Percentiles rank a stretch among this genome's conserved stretches.
These are phyloP conservation scores for Neolamprologus toae DNA, from an alignment of 2,113 vertebrate species.

Conservation along the genomic window DNA sequence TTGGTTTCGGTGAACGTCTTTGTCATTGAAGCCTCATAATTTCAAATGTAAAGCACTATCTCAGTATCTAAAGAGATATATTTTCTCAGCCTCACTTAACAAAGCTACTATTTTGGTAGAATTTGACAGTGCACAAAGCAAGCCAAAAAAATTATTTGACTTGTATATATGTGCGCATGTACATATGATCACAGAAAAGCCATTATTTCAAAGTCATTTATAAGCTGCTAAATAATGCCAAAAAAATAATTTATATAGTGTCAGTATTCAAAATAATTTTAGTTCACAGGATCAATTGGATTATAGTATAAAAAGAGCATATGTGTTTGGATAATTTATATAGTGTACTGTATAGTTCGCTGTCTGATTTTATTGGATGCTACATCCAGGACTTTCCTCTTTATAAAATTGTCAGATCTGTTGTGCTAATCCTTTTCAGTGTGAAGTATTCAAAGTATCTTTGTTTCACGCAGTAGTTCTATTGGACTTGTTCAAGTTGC, in stretches of 20 bases:
- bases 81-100: constrained; percentile 65
- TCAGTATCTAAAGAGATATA: constrained; percentile 65
- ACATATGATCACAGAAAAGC: constrained; percentile 64
- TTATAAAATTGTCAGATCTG: constrained; percentile 33
- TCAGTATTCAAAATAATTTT: constrained; percentile 36
- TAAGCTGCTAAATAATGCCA: constrained; percentile 77
- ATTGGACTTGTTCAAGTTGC: constrained; percentile 24
- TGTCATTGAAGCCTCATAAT: constrained; percentile 55
- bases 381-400: constrained; percentile 21
- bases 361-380: constrained; percentile 36
- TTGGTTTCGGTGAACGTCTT: constrained; percentile 47
- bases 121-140: constrained; percentile 55
- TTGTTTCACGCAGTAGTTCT: constrained; percentile 32
- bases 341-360: constrained; percentile 31
- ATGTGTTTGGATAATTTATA: constrained; percentile 36
- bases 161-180: constrained; percentile 45
- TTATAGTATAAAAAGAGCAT: constrained; percentile 15
- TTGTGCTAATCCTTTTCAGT: constrained; percentile 42
- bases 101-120: constrained; percentile 70
- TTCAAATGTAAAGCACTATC: constrained; percentile 65
- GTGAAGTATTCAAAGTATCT: constrained; percentile 38
- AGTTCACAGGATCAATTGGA: constrained; percentile 23
- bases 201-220: constrained; percentile 69
- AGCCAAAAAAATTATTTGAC: constrained; percentile 51
- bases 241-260: constrained; percentile 62